These are phyloP conservation scores for Antechinus stuartii DNA, from an alignment of 2,113 vertebrate genomes.

Conservation along the genomic window DNA sequence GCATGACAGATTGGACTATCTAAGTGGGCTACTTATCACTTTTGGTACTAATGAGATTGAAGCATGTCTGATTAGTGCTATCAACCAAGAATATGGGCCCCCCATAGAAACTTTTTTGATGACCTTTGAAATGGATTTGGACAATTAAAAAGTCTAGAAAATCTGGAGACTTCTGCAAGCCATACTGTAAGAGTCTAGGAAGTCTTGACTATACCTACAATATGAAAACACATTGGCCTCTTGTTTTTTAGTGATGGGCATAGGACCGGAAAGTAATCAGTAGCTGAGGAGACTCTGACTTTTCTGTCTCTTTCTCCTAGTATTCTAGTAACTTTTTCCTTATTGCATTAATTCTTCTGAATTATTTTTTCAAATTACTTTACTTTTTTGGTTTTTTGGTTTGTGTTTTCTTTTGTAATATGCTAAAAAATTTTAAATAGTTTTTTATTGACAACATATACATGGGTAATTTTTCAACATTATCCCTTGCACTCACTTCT, in stretches of 20 bases:
- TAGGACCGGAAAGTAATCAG: background rate
- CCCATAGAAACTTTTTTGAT: constrained; percentile 44
- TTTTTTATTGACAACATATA: too few relatives aligned
- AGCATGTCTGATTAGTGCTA: background rate
- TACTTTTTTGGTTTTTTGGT: too few relatives aligned
- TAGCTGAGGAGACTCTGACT: background rate
- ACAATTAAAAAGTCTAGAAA: constrained; percentile 35
- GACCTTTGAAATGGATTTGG: constrained; percentile 26
- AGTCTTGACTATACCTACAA: constrained; percentile 20
- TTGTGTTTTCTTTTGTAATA: too few relatives aligned
- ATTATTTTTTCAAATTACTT: background rate
- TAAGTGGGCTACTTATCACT: constrained; percentile 25
- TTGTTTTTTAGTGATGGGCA: constrained; percentile 33
- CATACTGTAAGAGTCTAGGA: background rate
- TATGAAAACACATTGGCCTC: constrained; percentile 25
- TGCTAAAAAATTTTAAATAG: too few relatives aligned
- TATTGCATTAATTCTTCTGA: background rate
- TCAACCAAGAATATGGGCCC: background rate
- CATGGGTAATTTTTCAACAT: too few relatives aligned
- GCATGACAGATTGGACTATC: background rate
- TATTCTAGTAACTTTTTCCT: background rate
- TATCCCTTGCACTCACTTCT: too few relatives aligned
- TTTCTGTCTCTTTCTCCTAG: background rate
- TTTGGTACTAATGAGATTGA: constrained; percentile 6
- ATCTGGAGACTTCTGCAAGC: background rate